These are phyloP conservation scores for Bucco capensis DNA, from an alignment of 2,113 vertebrate genomes.

Conservation along the genomic window DNA sequence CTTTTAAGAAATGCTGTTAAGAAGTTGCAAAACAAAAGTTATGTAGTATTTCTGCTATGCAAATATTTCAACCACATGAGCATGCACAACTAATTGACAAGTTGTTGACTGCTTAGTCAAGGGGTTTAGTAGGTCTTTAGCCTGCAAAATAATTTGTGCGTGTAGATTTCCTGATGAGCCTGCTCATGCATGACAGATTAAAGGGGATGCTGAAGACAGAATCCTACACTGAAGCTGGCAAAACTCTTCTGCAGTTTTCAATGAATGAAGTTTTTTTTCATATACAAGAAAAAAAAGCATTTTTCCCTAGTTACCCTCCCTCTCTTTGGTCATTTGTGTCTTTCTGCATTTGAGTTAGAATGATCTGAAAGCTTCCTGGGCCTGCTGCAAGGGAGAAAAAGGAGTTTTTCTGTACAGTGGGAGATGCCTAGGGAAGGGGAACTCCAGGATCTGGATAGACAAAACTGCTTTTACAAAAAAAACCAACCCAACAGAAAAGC, in stretches of 20 bases:
- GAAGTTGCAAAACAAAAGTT: neutral
- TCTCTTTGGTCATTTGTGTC: neutral
- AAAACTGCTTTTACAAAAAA: neutral
- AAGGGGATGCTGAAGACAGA: neutral
- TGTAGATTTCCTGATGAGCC: neutral
- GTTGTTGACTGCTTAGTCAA: neutral
- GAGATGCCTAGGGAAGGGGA: neutral
- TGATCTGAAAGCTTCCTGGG: neutral
- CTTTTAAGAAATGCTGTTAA: neutral
- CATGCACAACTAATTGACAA: neutral
- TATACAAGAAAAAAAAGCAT: neutral
- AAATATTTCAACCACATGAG: neutral
- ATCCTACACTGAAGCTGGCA: neutral
- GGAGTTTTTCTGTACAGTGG: neutral
- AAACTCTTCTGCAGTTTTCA: neutral
- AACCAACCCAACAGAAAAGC: too few species aligned
- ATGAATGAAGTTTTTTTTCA: accelerated
- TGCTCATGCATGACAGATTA: neutral
- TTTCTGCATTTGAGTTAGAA: neutral
- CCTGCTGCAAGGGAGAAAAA: neutral
- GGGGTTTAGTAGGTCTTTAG: neutral
- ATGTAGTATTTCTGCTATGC: neutral
- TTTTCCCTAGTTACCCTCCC: neutral
- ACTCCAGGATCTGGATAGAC: neutral
- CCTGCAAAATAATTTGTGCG: neutral